Base-by-base conservation (phyloP, 2,113 vertebrate genomes). In the Oncorhynchus nerka region DNA sequence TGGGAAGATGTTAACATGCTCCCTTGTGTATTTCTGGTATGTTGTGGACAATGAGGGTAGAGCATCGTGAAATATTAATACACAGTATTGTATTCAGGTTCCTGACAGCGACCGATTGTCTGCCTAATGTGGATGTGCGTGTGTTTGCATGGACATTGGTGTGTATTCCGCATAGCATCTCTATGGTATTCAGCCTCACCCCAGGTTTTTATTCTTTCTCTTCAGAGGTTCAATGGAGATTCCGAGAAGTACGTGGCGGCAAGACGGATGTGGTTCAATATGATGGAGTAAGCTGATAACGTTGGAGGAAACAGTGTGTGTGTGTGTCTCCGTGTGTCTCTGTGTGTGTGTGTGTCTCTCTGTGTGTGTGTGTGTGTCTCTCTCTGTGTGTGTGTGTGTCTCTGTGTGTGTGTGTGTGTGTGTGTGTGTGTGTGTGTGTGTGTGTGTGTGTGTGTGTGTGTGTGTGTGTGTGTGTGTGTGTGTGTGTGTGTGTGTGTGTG, bases 61-160 rank as follows among this genome's bases (percentile, higher is more conserved):
- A 84, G 45, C 91, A 87, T 86, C 84, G 79, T 97, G 91, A 97
- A 97, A 97, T 96, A 97, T 97, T 96, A 97, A 97, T 96, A 93
- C 76, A 83, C 83, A 92, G 93, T 95, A 93, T 93, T 91, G 92
- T 93, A 84, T 92, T 95, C 93, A 90, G 94, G 92, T 93, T 93
- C 94, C 92, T 92, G 91, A 93, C 91, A 92, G 93, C 87, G 90
- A 92, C 88, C 90, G 87, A 89, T 93, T 91, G 93, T 89, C 90
- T 95, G 89, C 93, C 89, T 28, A 70, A 4, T 81, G 77, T 74
- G 6, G 48, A 20, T 59, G 67, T 45, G 51, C 2, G 32, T 71
- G 28, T 71, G 71, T 45, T 49, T 70, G 57, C 34, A 62, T 65
- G 70, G 5, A 22, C 49, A 45, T 28, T 45, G 30, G 62, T 49